Base-by-base conservation (phyloP, 2,888 invertebrate species). In the Eupeodes luniger region DNA sequence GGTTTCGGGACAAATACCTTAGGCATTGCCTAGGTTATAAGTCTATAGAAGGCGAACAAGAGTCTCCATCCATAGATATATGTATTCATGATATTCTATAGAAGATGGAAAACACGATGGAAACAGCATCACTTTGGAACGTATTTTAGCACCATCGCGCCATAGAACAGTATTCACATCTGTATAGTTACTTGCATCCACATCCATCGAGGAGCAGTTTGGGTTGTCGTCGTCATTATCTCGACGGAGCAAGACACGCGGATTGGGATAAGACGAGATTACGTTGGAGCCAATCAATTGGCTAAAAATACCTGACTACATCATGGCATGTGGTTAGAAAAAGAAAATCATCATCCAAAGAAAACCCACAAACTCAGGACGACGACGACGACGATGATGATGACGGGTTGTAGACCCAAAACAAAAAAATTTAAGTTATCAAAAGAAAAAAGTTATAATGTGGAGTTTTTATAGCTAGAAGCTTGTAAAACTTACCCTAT, bases 211-310 rank as follows among this genome's bases (percentile, higher is more conserved):
- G n/a, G 34, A 19, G 61, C 12, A 53, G 64, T 76, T 53, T 27
- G 47, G 34, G 47, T 67, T 53, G 67, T 78, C 47, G 67, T 75
- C 61, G 36, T 75, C 81, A 88, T 88, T 88, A 88, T 88, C 84
- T 61, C 70, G 47, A 55, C 72, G 64, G 61, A 72, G 74, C 70
- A 66, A 67, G 62, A 78, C 88, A 88, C 72, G 61, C 59, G 83
- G 88, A 78, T 79, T 82, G 81, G 89, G 82, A 89, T 85, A 89
- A 85, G 89, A 79, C 81, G 85, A 89, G 89, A 89, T 89, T 89
- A 89, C 82, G 89, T 79, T 85, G 89, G 81, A 89, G 89, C 89
- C 89, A 85, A 85, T 89, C 89, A 89, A 85, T 85, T 89, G 89
- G 89, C 89, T 89, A 89, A 85, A 89, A 89, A 89, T 89, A 85